These are phyloP conservation scores for Leptinotarsa defecta DNA, from an alignment of 1,140 invertebrate species.

Conservation along the genomic window DNA sequence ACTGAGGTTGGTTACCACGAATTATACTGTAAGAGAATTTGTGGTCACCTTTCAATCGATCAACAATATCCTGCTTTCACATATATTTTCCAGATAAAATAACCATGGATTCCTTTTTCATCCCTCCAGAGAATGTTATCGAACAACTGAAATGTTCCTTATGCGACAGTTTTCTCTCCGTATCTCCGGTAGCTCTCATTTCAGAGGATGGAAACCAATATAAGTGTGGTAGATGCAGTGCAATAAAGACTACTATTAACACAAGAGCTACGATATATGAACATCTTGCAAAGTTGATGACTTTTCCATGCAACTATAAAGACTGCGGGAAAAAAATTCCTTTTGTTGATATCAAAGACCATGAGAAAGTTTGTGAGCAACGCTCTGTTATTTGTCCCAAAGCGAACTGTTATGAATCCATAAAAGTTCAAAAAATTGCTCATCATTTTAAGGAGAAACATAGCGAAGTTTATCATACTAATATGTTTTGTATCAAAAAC, in stretches of 20 bases:
- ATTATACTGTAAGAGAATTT: neutral
- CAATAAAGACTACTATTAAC: slow-evolving; percentile 17
- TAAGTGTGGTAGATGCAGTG: slow-evolving; percentile 21
- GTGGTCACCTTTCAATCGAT: neutral
- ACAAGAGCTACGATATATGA: slow-evolving; percentile 16
- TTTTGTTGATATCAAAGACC: slow-evolving; percentile 21
- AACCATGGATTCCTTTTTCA: slow-evolving; percentile 8
- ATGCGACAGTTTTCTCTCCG: slow-evolving; percentile 19
- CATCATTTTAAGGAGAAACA: slow-evolving; percentile 28
- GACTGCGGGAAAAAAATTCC: slow-evolving; percentile 18
- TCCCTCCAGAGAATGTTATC: slow-evolving; percentile 22
- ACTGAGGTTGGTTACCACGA: neutral
- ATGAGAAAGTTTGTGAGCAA: slow-evolving; percentile 22
- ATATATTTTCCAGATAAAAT: neutral
- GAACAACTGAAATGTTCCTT: slow-evolving; percentile 22
- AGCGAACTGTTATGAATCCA: slow-evolving; percentile 15
- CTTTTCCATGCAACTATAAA: slow-evolving; percentile 16
- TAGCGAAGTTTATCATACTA: slow-evolving; percentile 16
- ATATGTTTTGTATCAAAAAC: slow-evolving; percentile 23
- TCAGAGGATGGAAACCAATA: slow-evolving; percentile 25
- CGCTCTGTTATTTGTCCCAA: slow-evolving; percentile 16
- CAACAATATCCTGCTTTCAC: neutral
- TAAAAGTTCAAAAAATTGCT: slow-evolving; percentile 12
- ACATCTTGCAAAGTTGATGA: slow-evolving; percentile 23
- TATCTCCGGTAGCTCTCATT: slow-evolving; percentile 18